Evolutionary conservation across 1,140 invertebrate genomes (phyloP), one percentile per base, ranked within the genome.

Genomic region (Cotesia vestalis): DNA sequence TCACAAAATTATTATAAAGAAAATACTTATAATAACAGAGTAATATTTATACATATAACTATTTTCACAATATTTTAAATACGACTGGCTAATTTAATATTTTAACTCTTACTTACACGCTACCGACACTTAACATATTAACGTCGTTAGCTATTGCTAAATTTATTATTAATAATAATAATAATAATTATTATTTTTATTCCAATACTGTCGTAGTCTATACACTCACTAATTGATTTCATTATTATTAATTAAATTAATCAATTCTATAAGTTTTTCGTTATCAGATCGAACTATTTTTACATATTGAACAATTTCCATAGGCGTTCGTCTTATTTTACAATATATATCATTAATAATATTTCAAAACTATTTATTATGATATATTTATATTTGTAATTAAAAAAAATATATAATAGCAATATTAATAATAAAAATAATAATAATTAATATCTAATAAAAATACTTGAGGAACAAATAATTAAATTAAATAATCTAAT

Each of bases 281-380:
- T 66, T 20, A 27, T 12, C 20, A 35, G 27, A 35, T 68, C 27
- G 52, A 57, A 36, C 69, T 71, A 62, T 71, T 67, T 73, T 73
- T 73, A 73, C 72, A 73, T 73, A 69, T 73, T 73, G 66, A 73
- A 73, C 72, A 73, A 73, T 73, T 61, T 62, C 61, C 61, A 63
- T 73, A 38, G 60, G 67, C 57, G 27, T 70, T 61, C 57, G 14
- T 70, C 35, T 61, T 72, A 66, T 66, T 67, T 57, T 71, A 71
- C 61, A 71, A 69, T 69, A 69, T 69, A 36, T 66, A 66, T 66
- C n/a, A 52, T 52, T 60, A 52, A 66, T 55, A 3, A 55, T 14
- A 52, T 17, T 66, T 40, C 38, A 27, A 66, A 27, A 38, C 62
- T 64, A 64, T 46, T 20, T 66, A 8, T 66, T 27, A 27, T 27